phyloP scores from a whole-genome alignment of 1,140 invertebrate species.

The Anoplolepis gracilipes region DNA sequence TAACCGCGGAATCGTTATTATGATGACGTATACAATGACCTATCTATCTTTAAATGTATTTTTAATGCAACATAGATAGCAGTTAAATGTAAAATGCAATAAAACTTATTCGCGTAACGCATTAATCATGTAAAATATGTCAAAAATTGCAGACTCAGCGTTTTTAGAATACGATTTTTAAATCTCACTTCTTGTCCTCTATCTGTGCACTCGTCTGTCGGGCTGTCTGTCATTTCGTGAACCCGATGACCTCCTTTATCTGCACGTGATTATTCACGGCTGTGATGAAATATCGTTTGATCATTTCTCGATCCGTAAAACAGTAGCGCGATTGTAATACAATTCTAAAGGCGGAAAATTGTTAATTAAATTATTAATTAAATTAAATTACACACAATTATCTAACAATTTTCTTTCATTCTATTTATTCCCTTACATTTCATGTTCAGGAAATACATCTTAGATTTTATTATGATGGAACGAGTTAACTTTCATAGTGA shows the following conservation, averaged over 20 bases:
- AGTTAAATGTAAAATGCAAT: conserved; percentile 1
- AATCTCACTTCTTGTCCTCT: conserved; percentile 6
- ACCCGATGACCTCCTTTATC: conserved; percentile 34
- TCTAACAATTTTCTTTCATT: background rate
- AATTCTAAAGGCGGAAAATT: background rate
- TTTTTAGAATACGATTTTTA: background rate
- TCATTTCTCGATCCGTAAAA: background rate
- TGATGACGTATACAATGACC: conserved; percentile 4
- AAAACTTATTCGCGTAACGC: background rate
- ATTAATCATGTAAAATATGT: background rate
- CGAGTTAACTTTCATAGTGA: background rate
- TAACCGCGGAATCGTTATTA: conserved; percentile 22
- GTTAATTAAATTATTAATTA: background rate
- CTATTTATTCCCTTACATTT: background rate
- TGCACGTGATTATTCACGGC: conserved; percentile 10
- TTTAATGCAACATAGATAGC: background rate
- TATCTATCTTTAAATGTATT: conserved; percentile 27
- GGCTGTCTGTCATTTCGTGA: conserved; percentile 37
- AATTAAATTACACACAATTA: background rate
- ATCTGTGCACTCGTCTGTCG: background rate
- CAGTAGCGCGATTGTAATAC: background rate
- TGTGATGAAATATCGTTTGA: conserved; percentile 14
- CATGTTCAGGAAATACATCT: background rate
- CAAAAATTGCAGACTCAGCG: background rate
- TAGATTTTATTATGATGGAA: background rate